Base-by-base conservation (phyloP, 2,888 invertebrate species). In the Rhyacophila evoluta region DNA sequence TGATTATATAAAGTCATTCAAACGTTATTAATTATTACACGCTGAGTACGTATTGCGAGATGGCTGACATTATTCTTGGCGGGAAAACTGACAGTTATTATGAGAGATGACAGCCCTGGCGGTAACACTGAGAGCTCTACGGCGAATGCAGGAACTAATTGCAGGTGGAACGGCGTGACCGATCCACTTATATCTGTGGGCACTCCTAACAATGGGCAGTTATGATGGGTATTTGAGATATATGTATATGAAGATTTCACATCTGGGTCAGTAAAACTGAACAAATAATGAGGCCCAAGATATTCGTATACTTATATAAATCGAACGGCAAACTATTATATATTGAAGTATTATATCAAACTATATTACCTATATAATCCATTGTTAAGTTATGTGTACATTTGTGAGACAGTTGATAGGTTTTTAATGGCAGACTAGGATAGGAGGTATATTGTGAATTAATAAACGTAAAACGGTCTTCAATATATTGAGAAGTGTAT, bases 131-230 rank as follows among this genome's bases (percentile, higher is more conserved):
- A 41, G 29, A 33, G 41, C 38, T 15, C 70, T 39, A 6, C 37
- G 11, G 70, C 36, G 70, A 70, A 36, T 37, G 71, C 74, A 72
- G 79, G 75, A 72, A 79, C 79, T 79, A 79, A 79, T 79, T 79
- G 79, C 71, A 71, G 70, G 74, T 70, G 70, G 41, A 33, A 72
- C 76, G 25, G 41, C 37, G 73, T 39, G 28, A 73, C 73, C 73
- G 70, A 33, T 39, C n/a, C 38, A 55, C 25, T 55, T 55, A 55
- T 27, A 28, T 70, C 69, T 41, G 74, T 33, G 68, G 72, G 36
- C 12, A 37, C 37, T 39, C 37, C 27, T 29, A 77, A 80, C 79
- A 80, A 80, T 80, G 77, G 79, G 12, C 74, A 74, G 74, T 80
- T 80, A 80, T 69, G 79, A 55, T 29, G 67, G 36, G 29, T 55